Evolutionary conservation across 1,140 invertebrate species (phyloP).

Genomic region (Apis florea): DNA sequence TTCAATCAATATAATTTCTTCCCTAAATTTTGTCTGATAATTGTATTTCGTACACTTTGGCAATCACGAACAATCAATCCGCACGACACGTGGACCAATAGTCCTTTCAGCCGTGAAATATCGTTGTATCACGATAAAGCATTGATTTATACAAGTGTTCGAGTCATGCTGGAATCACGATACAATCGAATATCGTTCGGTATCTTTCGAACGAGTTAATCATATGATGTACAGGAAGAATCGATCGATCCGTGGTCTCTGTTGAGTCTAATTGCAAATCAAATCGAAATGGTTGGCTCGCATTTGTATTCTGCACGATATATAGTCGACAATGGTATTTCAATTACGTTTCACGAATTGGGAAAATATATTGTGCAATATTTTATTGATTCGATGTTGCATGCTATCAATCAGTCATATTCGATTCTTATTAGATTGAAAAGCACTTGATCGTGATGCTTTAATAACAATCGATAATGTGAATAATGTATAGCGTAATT

Average conservation of each 20-base stretch:
- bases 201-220: conserved; percentile 11
- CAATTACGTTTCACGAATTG: background rate
- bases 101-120: conserved; percentile 7
- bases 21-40: background rate
- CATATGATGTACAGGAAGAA: background rate
- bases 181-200: background rate
- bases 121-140: background rate
- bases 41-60: background rate
- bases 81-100: background rate
- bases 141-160: conserved; percentile 5
- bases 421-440: background rate
- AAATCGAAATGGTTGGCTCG: background rate
- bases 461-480: background rate
- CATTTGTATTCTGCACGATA: background rate
- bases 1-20: background rate
- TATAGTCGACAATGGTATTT: background rate
- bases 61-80: background rate
- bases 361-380: background rate
- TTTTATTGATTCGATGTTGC: conserved; percentile 5
- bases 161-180: background rate
- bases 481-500: background rate
- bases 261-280: background rate
- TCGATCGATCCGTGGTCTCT: background rate
- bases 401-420: background rate
- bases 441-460: background rate